Conservation (phyloP, 2,888 invertebrate genomes). For the Candidula unifasciata region DNA sequence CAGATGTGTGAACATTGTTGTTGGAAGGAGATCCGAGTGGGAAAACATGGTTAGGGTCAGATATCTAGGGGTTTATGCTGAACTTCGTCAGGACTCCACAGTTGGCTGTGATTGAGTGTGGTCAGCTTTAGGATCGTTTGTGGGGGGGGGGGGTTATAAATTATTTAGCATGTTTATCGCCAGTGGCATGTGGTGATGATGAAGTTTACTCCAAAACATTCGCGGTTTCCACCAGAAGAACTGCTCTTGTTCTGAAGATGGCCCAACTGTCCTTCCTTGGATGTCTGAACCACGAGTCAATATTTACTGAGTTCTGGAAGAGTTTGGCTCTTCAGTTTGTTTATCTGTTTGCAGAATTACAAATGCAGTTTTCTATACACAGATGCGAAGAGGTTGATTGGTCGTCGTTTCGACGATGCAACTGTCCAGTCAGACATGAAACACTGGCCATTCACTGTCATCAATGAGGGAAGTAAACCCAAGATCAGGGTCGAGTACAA, state of each 20-base stretch:
- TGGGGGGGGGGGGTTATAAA: too few relatives aligned
- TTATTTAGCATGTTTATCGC: too few relatives aligned
- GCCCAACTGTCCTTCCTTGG: constrained; percentile 52
- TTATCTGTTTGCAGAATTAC: not conserved
- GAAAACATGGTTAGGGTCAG: not conserved
- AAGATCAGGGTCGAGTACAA: constrained; percentile 83
- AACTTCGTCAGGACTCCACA: not conserved
- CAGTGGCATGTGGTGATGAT: constrained; percentile 58
- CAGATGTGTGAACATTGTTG: too few relatives aligned
- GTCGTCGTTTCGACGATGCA: constrained; percentile 87
- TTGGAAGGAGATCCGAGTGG: too few relatives aligned
- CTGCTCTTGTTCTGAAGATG: constrained; percentile 55
- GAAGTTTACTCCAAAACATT: constrained; percentile 51
- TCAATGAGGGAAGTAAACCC: constrained; percentile 72
- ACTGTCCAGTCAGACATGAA: constrained; percentile 89
- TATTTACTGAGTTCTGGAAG: not conserved
- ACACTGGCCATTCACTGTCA: constrained; percentile 87
- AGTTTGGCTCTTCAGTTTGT: too few relatives aligned
- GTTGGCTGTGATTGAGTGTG: not conserved
- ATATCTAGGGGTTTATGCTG: not conserved
- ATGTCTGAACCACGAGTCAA: constrained; percentile 44
- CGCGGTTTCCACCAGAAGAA: constrained; percentile 63
- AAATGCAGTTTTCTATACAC: not conserved
- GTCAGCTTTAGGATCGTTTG: not conserved
- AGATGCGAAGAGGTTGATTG: constrained; percentile 84